phyloP scores from a whole-genome alignment of 2,113 vertebrate species.

The Mionectes macconnelli region DNA sequence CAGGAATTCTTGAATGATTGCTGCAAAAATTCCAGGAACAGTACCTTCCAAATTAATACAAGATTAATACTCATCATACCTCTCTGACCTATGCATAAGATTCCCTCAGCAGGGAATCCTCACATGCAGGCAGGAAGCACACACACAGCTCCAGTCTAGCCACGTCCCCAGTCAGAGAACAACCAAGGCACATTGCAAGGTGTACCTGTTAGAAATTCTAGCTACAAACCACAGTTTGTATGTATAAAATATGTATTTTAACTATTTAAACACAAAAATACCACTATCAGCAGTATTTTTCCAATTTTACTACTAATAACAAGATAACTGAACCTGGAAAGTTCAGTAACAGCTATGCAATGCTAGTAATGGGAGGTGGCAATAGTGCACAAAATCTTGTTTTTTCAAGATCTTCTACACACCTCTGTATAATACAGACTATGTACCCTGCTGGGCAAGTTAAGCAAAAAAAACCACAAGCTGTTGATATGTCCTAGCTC shows the following conservation, averaged over 20 bases:
- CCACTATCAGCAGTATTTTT: neutral
- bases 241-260: neutral
- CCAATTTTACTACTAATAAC: neutral
- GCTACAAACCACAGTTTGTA: neutral
- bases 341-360: neutral
- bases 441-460: neutral
- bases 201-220: neutral
- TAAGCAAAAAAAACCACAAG: neutral
- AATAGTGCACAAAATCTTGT: neutral
- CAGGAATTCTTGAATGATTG: neutral
- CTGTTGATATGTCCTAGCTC: neutral
- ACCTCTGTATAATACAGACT: neutral
- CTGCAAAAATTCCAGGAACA: neutral
- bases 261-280: neutral
- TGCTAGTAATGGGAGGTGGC: neutral
- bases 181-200: neutral
- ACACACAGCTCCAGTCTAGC: neutral
- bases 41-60: neutral
- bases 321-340: neutral
- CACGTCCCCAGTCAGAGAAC: rapidly evolving
- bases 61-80: neutral
- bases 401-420: neutral
- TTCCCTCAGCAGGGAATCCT: neutral
- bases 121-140: rapidly evolving
- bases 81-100: neutral